Evolutionary conservation across 2,888 invertebrate genomes (phyloP), one percentile per base, ranked within the genome.

Genomic region (Agrochola circellaris): DNA sequence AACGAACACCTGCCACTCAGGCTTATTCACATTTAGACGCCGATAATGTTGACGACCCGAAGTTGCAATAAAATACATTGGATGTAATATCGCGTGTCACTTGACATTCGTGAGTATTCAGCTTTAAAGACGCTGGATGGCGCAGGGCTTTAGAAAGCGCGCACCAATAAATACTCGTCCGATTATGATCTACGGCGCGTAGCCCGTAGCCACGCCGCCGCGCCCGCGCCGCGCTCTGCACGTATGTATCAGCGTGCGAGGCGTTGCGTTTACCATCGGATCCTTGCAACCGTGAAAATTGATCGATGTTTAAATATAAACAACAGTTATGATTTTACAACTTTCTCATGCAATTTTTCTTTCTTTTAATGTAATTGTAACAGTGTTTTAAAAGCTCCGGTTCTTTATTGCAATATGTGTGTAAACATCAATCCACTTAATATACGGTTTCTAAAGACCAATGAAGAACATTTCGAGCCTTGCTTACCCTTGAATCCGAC

Each of bases 121-220:
- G 93, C 91, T 91, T 93, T 91, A 91, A 77, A 77, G 75, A 71
- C 76, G 86, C 83, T 80, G 83, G 79, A 83, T 73, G 76, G 85
- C 81, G 84, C 87, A 87, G 87, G 84, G 88, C 90, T 91, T 89
- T 95, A 95, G 96, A 96, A 96, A 96, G 95, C 93, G 93, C 92
- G 90, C 92, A 93, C 94, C 94, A 94, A 96, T 96, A 96, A 96
- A 96, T 96, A 96, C 94, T 93, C 93, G 94, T 94, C 94, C 92
- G 96, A 96, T 96, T 95, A 95, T 96, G 96, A 96, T 96, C 96
- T 96, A 96, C 96, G 95, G 92, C 94, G 93, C 95, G 96, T 96
- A 96, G 95, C 95, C 95, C 95, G 95, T 95, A 95, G 96, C 95
- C 91, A 94, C 93, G 90, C 89, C 95, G 95, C 95, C 90, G 94